Evolutionary conservation across 2,797 vertebrate genomes (phyloP).

Genomic region (Sebastes trivittatus): DNA sequence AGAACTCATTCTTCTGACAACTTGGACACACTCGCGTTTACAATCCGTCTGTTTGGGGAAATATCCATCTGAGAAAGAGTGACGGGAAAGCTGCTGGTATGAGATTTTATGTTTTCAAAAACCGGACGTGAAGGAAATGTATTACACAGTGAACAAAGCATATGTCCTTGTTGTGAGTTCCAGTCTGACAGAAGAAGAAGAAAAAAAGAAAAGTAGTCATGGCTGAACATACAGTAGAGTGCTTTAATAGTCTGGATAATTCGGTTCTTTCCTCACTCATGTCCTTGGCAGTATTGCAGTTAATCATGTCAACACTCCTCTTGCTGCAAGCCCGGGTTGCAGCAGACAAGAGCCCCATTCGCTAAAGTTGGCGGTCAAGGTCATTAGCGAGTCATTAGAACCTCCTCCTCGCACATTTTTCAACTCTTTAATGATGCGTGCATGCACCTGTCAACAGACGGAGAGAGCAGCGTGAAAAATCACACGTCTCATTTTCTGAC

Average conservation of each 20-base stretch:
- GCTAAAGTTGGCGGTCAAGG: slow-evolving; percentile 61
- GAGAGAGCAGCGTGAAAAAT: slow-evolving; percentile 46
- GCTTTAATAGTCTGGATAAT: slow-evolving; percentile 18
- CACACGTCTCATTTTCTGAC: slow-evolving; percentile 36
- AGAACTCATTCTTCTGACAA: slow-evolving; percentile 11
- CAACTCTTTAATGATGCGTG: slow-evolving; percentile 72
- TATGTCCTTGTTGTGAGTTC: not conserved
- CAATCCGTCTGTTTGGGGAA: slow-evolving; percentile 17
- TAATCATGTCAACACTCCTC: slow-evolving; percentile 37
- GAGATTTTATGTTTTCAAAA: slow-evolving; percentile 5
- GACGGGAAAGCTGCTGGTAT: slow-evolving; percentile 2
- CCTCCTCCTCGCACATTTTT: slow-evolving; percentile 47
- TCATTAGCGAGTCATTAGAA: slow-evolving; percentile 62
- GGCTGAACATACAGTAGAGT: not conserved
- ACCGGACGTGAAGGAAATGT: not conserved
- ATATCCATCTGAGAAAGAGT: not conserved
- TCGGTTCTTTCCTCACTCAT: slow-evolving; percentile 13
- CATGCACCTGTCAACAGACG: slow-evolving; percentile 44
- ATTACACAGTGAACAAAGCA: not conserved
- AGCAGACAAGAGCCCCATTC: slow-evolving; percentile 9
- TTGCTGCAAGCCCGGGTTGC: not conserved
- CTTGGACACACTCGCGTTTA: not conserved
- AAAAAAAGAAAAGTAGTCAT: not conserved
- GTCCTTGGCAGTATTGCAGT: slow-evolving; percentile 39
- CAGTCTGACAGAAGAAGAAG: not conserved